Evolutionary conservation across 2,797 vertebrate species (phyloP).

Genomic region (Enoplosus armatus): DNA sequence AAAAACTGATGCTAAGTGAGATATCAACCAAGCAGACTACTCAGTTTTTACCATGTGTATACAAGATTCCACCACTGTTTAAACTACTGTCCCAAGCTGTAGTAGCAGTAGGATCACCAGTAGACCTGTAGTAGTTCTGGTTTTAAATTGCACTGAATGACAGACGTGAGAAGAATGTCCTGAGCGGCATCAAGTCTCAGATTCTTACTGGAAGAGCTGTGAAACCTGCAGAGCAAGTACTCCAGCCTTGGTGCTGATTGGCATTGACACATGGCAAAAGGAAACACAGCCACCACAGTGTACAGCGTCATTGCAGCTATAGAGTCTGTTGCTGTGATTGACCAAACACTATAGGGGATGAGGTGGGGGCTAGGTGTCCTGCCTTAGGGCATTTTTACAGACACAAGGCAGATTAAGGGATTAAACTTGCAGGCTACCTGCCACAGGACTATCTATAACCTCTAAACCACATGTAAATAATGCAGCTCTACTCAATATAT

Average conservation of each 20-base stretch:
- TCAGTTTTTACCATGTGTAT: background rate
- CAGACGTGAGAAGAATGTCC: background rate
- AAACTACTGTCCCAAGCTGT: background rate
- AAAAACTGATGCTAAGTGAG: background rate
- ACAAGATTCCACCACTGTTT: background rate
- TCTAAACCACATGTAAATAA: no score
- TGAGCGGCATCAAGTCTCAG: background rate
- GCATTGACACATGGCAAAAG: no score
- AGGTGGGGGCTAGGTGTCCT: no score
- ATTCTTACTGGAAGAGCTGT: conserved; percentile 10
- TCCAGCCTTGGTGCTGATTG: background rate
- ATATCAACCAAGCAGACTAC: background rate
- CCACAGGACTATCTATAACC: background rate
- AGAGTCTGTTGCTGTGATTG: conserved; percentile 19
- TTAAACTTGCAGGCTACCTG: background rate
- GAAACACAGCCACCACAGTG: no score
- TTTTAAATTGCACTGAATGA: background rate
- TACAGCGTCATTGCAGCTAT: background rate
- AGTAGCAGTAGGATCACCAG: background rate
- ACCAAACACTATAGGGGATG: background rate
- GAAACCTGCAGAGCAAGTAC: conserved; percentile 37
- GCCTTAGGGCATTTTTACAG: background rate
- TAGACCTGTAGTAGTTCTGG: background rate
- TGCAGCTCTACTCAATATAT: background rate
- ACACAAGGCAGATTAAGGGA: background rate